phyloP scores from a whole-genome alignment of 2,113 vertebrate genomes.

The Marmota monax region DNA sequence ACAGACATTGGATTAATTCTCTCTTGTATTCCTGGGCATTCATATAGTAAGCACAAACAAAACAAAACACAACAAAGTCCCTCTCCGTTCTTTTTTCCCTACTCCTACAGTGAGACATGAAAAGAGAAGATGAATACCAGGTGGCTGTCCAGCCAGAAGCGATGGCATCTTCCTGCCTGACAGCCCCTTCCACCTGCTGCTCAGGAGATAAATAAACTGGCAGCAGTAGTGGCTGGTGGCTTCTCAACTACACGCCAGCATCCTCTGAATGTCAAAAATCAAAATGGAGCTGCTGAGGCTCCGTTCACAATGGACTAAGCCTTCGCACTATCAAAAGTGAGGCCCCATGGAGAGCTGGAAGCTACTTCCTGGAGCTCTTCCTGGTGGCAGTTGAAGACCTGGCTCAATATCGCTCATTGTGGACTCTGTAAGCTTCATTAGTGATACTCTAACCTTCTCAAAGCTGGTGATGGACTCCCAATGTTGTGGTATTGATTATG shows the following conservation, averaged over 20 bases:
- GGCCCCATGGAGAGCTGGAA: conserved; percentile 47
- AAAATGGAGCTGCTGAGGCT: background rate
- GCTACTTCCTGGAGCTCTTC: conserved; percentile 61
- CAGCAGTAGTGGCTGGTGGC: background rate
- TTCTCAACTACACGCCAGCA: conserved; percentile 16
- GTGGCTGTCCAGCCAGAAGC: background rate
- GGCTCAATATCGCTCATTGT: conserved; percentile 43
- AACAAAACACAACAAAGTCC: conserved; percentile 22
- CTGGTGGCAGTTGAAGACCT: conserved; percentile 61
- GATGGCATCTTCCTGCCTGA: background rate
- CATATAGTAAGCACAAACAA: background rate
- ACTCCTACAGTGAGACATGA: background rate
- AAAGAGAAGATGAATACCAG: background rate
- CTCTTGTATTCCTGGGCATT: background rate
- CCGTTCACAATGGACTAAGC: background rate
- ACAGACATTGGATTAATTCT: background rate
- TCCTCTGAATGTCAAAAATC: conserved; percentile 19
- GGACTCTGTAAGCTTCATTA: conserved; percentile 25
- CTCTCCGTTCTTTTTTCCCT: background rate
- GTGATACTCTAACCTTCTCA: conserved; percentile 1
- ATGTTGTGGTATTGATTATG: conserved; percentile 47
- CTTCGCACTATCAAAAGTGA: conserved; percentile 70
- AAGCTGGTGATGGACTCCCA: background rate
- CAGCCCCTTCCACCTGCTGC: background rate
- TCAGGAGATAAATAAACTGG: conserved; percentile 46